Base-by-base conservation (phyloP, 2,113 vertebrate genomes). In the Xiphophorus hellerii region DNA sequence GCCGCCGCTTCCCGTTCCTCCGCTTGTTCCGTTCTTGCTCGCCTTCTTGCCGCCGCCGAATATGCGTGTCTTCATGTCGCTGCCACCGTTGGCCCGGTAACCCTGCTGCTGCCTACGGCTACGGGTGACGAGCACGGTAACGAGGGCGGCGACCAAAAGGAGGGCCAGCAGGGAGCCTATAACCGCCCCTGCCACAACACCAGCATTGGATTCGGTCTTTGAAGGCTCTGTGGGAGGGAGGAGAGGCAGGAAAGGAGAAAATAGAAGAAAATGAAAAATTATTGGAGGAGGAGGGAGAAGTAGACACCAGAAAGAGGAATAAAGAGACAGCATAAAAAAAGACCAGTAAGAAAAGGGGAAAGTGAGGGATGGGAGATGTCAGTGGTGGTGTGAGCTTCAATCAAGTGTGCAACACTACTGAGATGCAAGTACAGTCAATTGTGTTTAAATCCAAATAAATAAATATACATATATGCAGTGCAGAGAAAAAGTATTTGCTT, bases 81-180 rank as follows among this genome's bases (percentile, higher is more conserved):
- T 93, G 82, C 91, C 84, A 1, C 83, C 89, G 62, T 94, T 92
- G 82, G 77, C 85, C 0, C 93, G 92, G 92, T 94, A 94, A 71
- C 93, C 93, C 81, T 92, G 93, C 87, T 90, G 91, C 64, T 94
- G 94, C 73, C 93, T 90, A 79, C 94, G 94, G 90, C 87, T 94
- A 79, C 94, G 91, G 82, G 93, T 90, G 90, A 95, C 90, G 80
- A 96, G 89, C 78, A 96, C 89, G 30, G 89, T 88, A 73, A 94
- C 67, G 69, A 95, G 93, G 54, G 90, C 92, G 15, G 88, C 92
- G n/a, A 97, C 91, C 87, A 97, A 87, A 76, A 96, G 92, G 71
- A 97, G 82, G 82, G 94, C 95, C 89, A 97, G 94, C 66, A 95
- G 90, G 80, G 94, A 95, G 86, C 95, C 96, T 86, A 96, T 95